Evolutionary conservation across 2,113 vertebrate genomes (phyloP), one percentile per base, ranked within the genome.

Genomic region (Anguilla japonica): DNA sequence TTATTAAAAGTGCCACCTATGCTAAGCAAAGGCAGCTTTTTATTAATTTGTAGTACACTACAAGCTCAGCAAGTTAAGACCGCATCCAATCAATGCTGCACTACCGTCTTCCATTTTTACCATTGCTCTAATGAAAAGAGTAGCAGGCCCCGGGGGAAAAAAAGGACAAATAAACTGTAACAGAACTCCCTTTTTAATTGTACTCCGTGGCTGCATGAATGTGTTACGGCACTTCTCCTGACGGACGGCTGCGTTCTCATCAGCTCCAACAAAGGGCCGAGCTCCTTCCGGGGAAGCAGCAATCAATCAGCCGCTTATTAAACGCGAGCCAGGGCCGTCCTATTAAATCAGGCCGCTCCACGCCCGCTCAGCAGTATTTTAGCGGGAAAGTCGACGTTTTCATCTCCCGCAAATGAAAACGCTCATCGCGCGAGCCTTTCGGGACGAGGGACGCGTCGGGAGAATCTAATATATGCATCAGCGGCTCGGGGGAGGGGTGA

Each of bases 251-350:
- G n/a, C 9, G n/a, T 34, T 75, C 22, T 53, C 81, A 83, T 83
- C 71, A 29, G 81, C n/a, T 22, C 6, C 81, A 14, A 34, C 43
- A 83, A 53, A 15, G 11, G 71, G 43, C 18, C 22, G 53, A 84
- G 88, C 91, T 89, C 90, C 91, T 91, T 87, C 20, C 1, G 41
- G 87, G 85, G 84, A 63, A 85, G 87, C 90, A 84, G 88, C 88
- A 89, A 79, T 92, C 53, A 90, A 90, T 92, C 90, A 90, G 22
- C 22, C 85, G 89, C 88, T 92, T 89, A 92, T 91, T 90, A 88
- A 85, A 81, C 87, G 18, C 81, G 83, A 83, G 86, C 50, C n/a
- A 88, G 88, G 88, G 88, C 88, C 71, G 79, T 87, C 85, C 88
- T 88, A 91, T 91, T 90, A 90, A 86, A 89, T 16, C 1, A 53